Conservation (phyloP, 2,797 vertebrate species). For the Channallabes apus region DNA sequence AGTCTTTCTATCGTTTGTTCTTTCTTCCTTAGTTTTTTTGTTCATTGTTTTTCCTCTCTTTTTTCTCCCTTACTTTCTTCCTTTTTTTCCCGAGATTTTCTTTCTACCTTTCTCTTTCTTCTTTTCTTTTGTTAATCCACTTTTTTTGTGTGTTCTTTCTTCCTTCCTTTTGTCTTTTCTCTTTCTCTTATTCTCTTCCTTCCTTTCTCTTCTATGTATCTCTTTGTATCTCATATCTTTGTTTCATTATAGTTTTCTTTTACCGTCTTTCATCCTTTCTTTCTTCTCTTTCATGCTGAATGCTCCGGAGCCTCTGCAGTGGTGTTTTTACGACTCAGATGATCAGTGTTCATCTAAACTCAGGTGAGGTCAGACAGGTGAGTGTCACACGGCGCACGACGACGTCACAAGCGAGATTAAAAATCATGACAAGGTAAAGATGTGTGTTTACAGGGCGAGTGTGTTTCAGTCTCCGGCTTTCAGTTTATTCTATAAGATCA, state of each 20-base stretch:
- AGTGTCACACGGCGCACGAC: not conserved
- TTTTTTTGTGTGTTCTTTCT: too few relatives aligned
- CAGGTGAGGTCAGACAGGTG: not conserved
- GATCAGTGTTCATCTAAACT: not conserved
- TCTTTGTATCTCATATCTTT: not conserved
- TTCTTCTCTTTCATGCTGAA: not conserved
- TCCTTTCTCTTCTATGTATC: not conserved
- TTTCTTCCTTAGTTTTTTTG: too few relatives aligned
- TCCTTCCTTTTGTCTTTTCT: not conserved
- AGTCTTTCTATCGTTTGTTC: too few relatives aligned
- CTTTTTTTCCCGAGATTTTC: too few relatives aligned
- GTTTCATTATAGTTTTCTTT: not conserved
- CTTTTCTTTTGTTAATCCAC: too few relatives aligned
- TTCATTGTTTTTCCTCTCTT: too few relatives aligned
- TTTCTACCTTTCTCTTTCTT: too few relatives aligned
- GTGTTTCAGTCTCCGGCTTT: not conserved
- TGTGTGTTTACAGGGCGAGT: not conserved
- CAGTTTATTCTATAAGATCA: not conserved
- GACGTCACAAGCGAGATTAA: not conserved
- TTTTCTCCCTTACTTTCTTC: too few relatives aligned
- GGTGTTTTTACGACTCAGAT: not conserved
- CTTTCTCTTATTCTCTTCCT: not conserved
- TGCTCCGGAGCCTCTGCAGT: not conserved
- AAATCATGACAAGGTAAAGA: not conserved
- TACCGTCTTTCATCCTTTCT: not conserved